These are phyloP conservation scores for Siniperca chuatsi DNA, from an alignment of 2,113 vertebrate genomes.

Conservation along the genomic window DNA sequence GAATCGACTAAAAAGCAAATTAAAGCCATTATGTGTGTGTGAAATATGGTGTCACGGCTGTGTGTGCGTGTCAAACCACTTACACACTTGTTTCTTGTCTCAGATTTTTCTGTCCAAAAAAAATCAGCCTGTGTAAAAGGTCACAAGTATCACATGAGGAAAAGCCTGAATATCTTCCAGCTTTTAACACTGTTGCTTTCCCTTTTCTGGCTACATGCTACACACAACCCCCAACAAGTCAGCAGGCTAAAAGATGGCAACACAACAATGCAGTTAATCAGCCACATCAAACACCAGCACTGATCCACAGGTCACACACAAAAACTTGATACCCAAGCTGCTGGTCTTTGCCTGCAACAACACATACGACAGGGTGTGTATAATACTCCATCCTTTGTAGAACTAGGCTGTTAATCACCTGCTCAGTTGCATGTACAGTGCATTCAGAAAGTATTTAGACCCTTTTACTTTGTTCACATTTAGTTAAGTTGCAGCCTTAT, in stretches of 20 bases:
- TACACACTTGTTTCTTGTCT: neutral
- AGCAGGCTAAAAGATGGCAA: conserved; percentile 1
- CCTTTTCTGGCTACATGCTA: neutral
- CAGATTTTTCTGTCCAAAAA: conserved; percentile 17
- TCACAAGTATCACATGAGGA: conserved; percentile 27
- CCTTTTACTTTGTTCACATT: too few relatives aligned
- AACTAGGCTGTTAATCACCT: conserved; percentile 10
- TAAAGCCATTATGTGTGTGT: neutral
- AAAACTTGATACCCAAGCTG: conserved; percentile 1
- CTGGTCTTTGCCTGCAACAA: conserved; percentile 15
- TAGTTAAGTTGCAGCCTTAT: too few relatives aligned
- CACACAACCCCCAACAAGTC: neutral
- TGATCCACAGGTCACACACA: conserved; percentile 1
- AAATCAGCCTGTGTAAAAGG: conserved; percentile 49
- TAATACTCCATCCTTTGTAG: neutral
- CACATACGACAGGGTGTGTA: neutral
- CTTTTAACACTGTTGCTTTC: neutral
- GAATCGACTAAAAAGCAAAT: neutral
- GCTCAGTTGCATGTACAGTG: conserved; percentile 6
- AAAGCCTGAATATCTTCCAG: conserved; percentile 15
- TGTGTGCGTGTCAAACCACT: neutral
- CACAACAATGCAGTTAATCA: conserved; percentile 22
- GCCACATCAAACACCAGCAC: conserved; percentile 17
- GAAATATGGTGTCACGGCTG: neutral
- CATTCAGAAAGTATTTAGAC: too few relatives aligned